Evolutionary conservation across 2,797 vertebrate genomes (phyloP).

Genomic region (Etheostoma nigrum): DNA sequence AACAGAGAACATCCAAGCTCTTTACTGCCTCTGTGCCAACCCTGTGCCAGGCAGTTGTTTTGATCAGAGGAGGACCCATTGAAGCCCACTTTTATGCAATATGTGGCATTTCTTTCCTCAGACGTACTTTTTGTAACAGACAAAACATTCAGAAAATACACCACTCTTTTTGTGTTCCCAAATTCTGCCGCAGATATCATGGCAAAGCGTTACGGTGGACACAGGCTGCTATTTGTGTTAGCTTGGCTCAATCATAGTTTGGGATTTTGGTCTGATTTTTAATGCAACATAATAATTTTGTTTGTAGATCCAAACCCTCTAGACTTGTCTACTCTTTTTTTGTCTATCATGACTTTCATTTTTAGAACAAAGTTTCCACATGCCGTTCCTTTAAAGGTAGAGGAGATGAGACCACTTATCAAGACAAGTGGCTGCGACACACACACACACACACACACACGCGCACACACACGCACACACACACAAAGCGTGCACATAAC

Average conservation of each 20-base stretch:
- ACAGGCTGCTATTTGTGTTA: constrained; percentile 59
- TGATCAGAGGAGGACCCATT: constrained; percentile 82
- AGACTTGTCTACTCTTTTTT: constrained; percentile 21
- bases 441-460: neutral
- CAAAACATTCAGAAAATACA: constrained; percentile 66
- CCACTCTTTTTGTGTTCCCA: constrained; percentile 57
- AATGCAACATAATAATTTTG: constrained; percentile 48
- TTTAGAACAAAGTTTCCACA: constrained; percentile 62
- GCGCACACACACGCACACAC: neutral
- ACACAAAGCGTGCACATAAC: constrained; percentile 49
- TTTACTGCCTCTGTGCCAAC: constrained; percentile 83
- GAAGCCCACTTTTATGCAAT: constrained; percentile 86
- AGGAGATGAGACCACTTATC: constrained; percentile 69
- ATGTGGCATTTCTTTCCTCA: constrained; percentile 81
- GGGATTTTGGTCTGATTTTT: constrained; percentile 40
- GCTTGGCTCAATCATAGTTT: constrained; percentile 80
- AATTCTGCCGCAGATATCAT: constrained; percentile 44
- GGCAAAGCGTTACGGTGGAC: constrained; percentile 34
- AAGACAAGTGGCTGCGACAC: constrained; percentile 54
- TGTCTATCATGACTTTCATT: constrained; percentile 46
- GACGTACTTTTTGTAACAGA: constrained; percentile 40
- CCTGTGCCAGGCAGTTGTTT: constrained; percentile 82
- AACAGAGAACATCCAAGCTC: constrained; percentile 88
- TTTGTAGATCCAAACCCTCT: constrained; percentile 62
- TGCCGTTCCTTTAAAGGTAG: constrained; percentile 60